Conservation (phyloP, 2,113 vertebrate genomes). For the Tapirus terrestris region DNA sequence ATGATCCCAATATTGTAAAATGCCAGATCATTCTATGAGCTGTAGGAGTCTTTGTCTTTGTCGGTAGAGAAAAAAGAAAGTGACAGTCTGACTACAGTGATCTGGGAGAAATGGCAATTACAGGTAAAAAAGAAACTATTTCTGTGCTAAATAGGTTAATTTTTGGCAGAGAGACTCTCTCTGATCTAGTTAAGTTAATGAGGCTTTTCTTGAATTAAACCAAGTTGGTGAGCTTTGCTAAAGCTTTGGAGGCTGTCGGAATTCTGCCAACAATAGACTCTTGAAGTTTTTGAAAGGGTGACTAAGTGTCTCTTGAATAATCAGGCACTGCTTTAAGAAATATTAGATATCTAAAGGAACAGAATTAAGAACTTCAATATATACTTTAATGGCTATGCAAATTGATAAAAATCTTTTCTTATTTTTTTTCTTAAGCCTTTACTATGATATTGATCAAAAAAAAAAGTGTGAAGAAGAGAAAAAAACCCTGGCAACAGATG, state of each 20-base stretch:
- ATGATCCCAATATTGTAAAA: background rate
- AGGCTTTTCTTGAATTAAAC: constrained; percentile 52
- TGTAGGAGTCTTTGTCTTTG: background rate
- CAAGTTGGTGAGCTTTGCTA: constrained; percentile 20
- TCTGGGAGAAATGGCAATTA: background rate
- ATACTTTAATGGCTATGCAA: background rate
- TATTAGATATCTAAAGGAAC: background rate
- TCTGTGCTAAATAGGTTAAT: constrained; percentile 56
- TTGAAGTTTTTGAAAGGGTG: constrained; percentile 1
- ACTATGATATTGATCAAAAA: background rate
- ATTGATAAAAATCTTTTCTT: background rate
- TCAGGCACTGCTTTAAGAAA: background rate
- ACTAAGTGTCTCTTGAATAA: constrained; percentile 59
- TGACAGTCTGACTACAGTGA: background rate
- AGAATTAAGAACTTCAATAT: background rate
- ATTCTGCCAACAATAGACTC: constrained; percentile 20
- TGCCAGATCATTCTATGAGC: background rate
- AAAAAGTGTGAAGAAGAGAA: background rate
- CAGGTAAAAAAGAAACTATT: background rate
- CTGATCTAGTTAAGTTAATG: constrained; percentile 62
- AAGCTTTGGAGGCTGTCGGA: constrained; percentile 35
- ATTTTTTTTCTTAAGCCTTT: background rate
- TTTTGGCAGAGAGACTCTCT: constrained; percentile 48
- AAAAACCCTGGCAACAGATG: background rate
- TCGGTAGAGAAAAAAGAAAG: background rate